A percentile compares a stretch with the other conserved stretches of the same genome.
phyloP scores from a whole-genome alignment of 2,888 invertebrate species.

The Odontothrips loti region DNA sequence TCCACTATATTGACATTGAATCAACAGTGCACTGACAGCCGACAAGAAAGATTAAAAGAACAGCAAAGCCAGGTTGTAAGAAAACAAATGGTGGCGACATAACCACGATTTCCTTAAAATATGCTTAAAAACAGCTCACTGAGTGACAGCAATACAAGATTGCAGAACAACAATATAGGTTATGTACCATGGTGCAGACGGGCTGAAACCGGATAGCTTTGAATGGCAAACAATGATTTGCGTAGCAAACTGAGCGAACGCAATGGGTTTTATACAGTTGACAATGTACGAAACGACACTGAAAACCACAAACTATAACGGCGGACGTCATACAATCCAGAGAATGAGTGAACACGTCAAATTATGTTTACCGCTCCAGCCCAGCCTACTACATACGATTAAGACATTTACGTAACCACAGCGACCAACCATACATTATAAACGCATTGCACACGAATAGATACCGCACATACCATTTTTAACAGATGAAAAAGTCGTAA shows the following conservation, averaged over 20 bases:
- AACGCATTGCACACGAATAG: background rate
- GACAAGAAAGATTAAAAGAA: background rate
- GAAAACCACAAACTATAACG: no score
- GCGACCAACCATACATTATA: background rate
- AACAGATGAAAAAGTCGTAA: background rate
- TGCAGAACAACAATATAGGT: background rate
- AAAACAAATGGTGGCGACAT: background rate
- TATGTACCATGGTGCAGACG: background rate
- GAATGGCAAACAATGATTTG: no score
- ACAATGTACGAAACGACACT: no score
- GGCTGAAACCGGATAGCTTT: no score
- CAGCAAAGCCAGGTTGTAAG: background rate
- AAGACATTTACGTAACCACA: background rate
- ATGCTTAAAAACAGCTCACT: no score
- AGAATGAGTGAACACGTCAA: conserved; percentile 11
- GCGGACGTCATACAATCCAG: background rate
- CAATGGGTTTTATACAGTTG: no score
- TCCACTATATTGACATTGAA: background rate
- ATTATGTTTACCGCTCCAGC: conserved; percentile 3
- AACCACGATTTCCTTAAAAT: background rate
- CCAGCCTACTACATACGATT: background rate
- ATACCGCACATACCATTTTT: background rate
- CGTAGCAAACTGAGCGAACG: no score
- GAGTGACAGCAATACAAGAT: background rate
- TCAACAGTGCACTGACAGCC: no score